Evolutionary conservation across 1,140 invertebrate genomes (phyloP), one percentile per base, ranked within the genome.

Genomic region (Coptotermes formosanus): DNA sequence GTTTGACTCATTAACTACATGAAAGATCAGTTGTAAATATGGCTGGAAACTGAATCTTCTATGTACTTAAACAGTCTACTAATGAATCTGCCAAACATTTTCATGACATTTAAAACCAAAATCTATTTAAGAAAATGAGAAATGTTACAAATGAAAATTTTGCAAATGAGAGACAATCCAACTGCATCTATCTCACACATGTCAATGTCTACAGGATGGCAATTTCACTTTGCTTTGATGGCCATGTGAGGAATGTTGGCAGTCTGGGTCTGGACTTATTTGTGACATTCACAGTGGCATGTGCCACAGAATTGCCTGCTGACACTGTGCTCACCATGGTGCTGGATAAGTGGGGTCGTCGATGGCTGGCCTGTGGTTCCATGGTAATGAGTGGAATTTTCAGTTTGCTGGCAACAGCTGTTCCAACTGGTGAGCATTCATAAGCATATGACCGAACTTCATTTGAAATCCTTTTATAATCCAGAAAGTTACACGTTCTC

Each of bases 141-240:
- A 48, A 48, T 48, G 16, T 55, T 55, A 21, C 19, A 16, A 55
- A 55, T 4, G 38, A 1, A 19, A 21, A 55, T 19, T 55, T 55
- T 21, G 19, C 19, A 55, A 55, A 55, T 21, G 4, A 19, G 52
- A 55, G 52, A 55, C 19, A 55, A 48, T 48, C 45, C 45, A 48
- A 55, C 19, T 55, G 52, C 19, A 55, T 55, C 21, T 55, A 55
- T 55, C 14, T 55, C 11, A 21, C 52, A 55, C 21, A 19, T 21
- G 21, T 21, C 14, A n/a, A 25, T 75, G 30, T 75, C 1, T 75
- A 21, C 87, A 94, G 94, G 94, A 97, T 97, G 95, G 93, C 94
- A 21, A 95, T 97, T 86, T 97, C 96, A 1, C 89, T 98, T 89
- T 95, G 97, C 1, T 97, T 97, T 89, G 96, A 97, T 88, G 96